Base-by-base conservation (phyloP, 1,140 invertebrate genomes). In the Choristoneura fumiferana region DNA sequence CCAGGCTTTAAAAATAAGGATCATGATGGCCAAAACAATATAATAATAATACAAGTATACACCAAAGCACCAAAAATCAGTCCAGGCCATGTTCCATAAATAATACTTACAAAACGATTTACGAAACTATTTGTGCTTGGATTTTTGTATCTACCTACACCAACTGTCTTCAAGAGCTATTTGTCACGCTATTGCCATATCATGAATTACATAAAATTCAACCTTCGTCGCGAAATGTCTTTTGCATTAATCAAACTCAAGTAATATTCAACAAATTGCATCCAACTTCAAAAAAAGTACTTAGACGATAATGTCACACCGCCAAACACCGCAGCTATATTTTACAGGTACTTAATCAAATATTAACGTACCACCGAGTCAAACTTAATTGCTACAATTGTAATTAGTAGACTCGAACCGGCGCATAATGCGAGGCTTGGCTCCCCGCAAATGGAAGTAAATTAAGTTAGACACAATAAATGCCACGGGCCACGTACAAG, bases 391-490 rank as follows among this genome's bases (percentile, higher is more conserved):
- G 53, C 33, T 35, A 15, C 53, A 36, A 37, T 35, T 54, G 53
- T 54, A 35, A 36, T 54, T 54, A 54, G 33, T 36, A 54, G 53
- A 49, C 43, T 49, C n/a, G 18, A 49, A 29, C 22, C 8, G 43
- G 43, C 22, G 22, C n/a, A 49, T n/a, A 49, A 13, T 13, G 17
- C 10, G 43, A 18, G n/a, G 22, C 17, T 49, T 49, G 43, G 22
- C 12, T 17, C n/a, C 43, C 13, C 34, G 34, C 35, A 36, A 54
- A 9, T 12, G 4, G 22, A 35, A 54, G 36, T 37, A 54, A 54
- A 5, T n/a, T 29, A 33, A 49, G 22, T 49, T 13, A 67, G 39
- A 37, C 45, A 56, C 59, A 69, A 62, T 65, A 63, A 66, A 63
- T 12, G 59, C 15, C 52, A 61, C 60, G 36, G 22, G 22, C n/a